Conservation (phyloP, 1,140 invertebrate genomes). For the Anthonomus grandis region DNA sequence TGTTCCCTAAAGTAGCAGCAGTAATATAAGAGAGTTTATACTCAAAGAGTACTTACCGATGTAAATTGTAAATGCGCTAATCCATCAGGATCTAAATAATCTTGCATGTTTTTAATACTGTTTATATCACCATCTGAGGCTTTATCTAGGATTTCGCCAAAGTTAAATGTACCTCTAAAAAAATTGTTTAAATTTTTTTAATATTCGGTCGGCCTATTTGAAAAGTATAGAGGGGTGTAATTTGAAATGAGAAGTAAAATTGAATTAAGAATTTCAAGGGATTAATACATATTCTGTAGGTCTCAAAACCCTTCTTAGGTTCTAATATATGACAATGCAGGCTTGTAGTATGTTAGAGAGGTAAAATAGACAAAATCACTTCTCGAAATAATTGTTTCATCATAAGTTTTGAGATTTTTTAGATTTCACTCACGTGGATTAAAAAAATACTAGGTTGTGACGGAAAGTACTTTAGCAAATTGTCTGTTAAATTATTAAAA, state of each 20-base stretch:
- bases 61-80: conserved; percentile 83
- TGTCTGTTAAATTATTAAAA: neutral
- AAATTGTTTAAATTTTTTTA: conserved; percentile 3
- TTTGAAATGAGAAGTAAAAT: neutral
- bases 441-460: neutral
- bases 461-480: neutral
- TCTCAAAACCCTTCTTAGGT: neutral
- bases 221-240: neutral
- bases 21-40: too few species aligned
- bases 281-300: neutral
- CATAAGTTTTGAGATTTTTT: neutral
- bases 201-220: too few species aligned
- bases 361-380: neutral
- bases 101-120: conserved; percentile 49
- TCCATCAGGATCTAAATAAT: conserved; percentile 61
- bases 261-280: neutral
- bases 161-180: conserved; percentile 59
- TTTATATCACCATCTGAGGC: conserved; percentile 39
- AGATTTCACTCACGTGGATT: neutral
- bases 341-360: neutral
- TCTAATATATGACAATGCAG: neutral
- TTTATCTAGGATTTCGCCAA: conserved; percentile 55
- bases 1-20: conserved; percentile 72
- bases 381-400: too few species aligned
- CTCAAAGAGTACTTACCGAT: conserved; percentile 58